A percentile compares a stretch with the other conserved stretches of the same genome.
Conservation (phyloP, 2,113 vertebrate genomes). For the Diadophis punctatus region DNA sequence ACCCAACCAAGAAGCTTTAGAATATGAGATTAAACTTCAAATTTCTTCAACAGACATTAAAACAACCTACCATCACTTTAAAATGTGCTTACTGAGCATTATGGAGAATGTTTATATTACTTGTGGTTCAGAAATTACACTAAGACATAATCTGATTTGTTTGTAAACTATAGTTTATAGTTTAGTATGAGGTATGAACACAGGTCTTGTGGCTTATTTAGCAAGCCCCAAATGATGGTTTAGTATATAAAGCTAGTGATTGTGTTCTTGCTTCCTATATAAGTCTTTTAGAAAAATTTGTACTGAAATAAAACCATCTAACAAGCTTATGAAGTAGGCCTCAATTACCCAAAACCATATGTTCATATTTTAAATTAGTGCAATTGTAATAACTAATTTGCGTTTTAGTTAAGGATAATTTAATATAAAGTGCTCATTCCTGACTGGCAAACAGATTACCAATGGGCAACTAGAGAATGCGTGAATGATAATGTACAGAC, state of each 20-base stretch:
- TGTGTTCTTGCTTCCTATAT: not conserved
- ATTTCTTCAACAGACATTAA: constrained; percentile 42
- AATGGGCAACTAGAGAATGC: constrained; percentile 82
- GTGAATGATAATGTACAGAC: constrained; percentile 84
- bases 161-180: not conserved
- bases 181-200: not conserved
- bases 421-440: constrained; percentile 61
- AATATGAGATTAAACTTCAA: not conserved
- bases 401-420: constrained; percentile 57
- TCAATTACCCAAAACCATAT: not conserved
- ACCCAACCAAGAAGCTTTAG: not conserved
- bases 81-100: constrained; percentile 4
- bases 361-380: constrained; percentile 30
- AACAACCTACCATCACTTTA: constrained; percentile 18
- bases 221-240: not conserved
- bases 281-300: constrained; percentile 24
- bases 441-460: constrained; percentile 63
- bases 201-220: not conserved
- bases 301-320: not conserved
- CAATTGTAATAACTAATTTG: constrained; percentile 53
- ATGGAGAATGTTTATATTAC: not conserved
- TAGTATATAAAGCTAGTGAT: not conserved
- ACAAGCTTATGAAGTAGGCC: not conserved
- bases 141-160: not conserved
- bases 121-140: not conserved